phyloP scores from a whole-genome alignment of 2,797 vertebrate genomes.

The Sebastes vulpes region DNA sequence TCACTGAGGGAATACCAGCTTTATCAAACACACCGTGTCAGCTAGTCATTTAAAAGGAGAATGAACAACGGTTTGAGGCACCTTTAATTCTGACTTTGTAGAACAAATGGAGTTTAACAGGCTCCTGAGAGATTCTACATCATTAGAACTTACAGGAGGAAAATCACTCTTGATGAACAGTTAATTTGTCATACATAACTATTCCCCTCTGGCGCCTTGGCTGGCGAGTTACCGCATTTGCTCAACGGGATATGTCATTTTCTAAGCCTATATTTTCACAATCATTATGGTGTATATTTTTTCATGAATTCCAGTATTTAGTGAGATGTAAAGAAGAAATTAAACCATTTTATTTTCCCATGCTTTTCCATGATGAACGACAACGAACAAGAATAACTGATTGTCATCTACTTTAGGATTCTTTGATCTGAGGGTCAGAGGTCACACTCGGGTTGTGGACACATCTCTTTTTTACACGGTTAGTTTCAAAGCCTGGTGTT shows the following conservation, averaged over 20 bases:
- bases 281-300: not conserved
- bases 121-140: constrained; percentile 20
- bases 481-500: constrained; percentile 43
- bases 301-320: not conserved
- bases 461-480: constrained; percentile 11
- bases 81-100: constrained; percentile 46
- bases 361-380: not conserved
- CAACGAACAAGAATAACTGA: constrained; percentile 39
- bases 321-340: not conserved
- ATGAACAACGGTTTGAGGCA: constrained; percentile 39
- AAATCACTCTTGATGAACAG: constrained; percentile 43
- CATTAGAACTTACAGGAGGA: constrained; percentile 33
- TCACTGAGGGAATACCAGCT: constrained; percentile 25
- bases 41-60: constrained; percentile 37
- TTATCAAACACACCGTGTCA: constrained; percentile 22
- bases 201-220: not conserved
- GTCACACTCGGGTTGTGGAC: constrained; percentile 35
- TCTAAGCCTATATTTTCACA: constrained; percentile 10
- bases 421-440: constrained; percentile 42
- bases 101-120: constrained; percentile 39
- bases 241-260: constrained; percentile 5
- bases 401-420: constrained; percentile 17
- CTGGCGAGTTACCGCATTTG: constrained; percentile 2
- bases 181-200: constrained; percentile 42
- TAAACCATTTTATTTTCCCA: not conserved